Base-by-base conservation (phyloP, 2,797 vertebrate genomes). In the Crossoptilon crossoptilon region DNA sequence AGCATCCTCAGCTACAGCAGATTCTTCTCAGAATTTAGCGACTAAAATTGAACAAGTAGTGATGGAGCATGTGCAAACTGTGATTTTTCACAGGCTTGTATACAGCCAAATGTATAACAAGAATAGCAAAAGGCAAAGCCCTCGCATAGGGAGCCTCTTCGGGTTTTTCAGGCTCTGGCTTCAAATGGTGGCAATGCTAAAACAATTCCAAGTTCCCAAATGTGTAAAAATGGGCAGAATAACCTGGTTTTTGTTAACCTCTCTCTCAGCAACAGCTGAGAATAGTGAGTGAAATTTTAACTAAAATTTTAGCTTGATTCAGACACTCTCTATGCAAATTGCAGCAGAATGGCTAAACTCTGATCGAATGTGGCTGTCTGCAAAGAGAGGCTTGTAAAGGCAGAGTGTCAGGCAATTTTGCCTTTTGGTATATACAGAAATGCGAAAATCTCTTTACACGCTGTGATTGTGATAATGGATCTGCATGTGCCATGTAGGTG, bases 1-100 rank as follows among this genome's bases (percentile, higher is more conserved):
- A 95, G 78, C 94, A 89, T 78, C 92, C 84, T 68, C 81, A 51
- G 91, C 60, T 84, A 93, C 44, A 93, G 86, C 88, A 91, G 84
- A 94, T 90, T 83, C 93, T 74, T 81, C 87, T 56, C 78, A 93
- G 83, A 92, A 95, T 90, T 90, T 84, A 92, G 90, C 35, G 0
- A 46, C 89, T 95, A 73, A 81, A 88, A 0, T 48, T 33, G 91
- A 94, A 91, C 91, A 92, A 79, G 90, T 87, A 95, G 86, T 79
- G 93, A 91, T 80, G 81, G 77, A 96, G 69, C 83, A 95, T 93
- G 91, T 96, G 91, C 93, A 96, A 96, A 93, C 94, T 88, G 91
- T 88, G 93, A 96, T 87, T 95, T 96, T 95, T 96, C 91, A 88
- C 94, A 96, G 87, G 66, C 71, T 92, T 95, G 74, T 10, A 94